Percentiles rank a stretch among this genome's conserved stretches.
These are phyloP conservation scores for Pseudopleuronectes americanus DNA, from an alignment of 2,797 vertebrate species.

Conservation along the genomic window DNA sequence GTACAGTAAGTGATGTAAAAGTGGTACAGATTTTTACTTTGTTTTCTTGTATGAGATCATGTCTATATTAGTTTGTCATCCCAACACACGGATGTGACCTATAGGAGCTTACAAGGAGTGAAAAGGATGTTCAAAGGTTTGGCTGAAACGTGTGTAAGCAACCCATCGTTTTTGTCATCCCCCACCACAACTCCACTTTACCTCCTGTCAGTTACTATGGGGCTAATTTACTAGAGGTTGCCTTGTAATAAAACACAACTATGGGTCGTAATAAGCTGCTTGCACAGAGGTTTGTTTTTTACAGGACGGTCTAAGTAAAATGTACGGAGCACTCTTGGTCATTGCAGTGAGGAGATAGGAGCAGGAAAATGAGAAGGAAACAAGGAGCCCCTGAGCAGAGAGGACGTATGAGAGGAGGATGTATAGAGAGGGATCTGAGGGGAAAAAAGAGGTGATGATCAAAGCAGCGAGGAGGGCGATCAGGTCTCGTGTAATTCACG, in stretches of 20 bases:
- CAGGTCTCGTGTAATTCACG: not conserved
- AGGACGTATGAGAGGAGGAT: not conserved
- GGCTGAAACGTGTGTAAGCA: too few relatives aligned
- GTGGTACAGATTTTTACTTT: not conserved
- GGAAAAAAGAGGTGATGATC: conserved; percentile 4
- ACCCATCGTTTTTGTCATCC: too few relatives aligned
- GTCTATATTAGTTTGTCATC: too few relatives aligned
- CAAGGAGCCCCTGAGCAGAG: not conserved
- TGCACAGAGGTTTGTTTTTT: too few relatives aligned
- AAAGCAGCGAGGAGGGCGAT: not conserved
- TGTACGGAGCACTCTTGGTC: not conserved
- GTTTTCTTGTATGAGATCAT: not conserved
- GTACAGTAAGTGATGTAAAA: not conserved
- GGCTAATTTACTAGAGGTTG: not conserved
- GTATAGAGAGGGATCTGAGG: not conserved
- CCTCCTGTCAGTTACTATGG: not conserved
- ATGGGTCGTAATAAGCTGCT: not conserved
- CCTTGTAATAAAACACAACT: not conserved
- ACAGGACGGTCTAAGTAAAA: not conserved
- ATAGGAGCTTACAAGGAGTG: too few relatives aligned
- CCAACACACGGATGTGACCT: too few relatives aligned
- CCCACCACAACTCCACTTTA: too few relatives aligned
- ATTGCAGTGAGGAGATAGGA: not conserved
- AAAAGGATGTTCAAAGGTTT: too few relatives aligned
- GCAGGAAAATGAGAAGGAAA: not conserved